Evolutionary conservation across 2,113 vertebrate species (phyloP).

Genomic region (Leucopsar rothschildi): DNA sequence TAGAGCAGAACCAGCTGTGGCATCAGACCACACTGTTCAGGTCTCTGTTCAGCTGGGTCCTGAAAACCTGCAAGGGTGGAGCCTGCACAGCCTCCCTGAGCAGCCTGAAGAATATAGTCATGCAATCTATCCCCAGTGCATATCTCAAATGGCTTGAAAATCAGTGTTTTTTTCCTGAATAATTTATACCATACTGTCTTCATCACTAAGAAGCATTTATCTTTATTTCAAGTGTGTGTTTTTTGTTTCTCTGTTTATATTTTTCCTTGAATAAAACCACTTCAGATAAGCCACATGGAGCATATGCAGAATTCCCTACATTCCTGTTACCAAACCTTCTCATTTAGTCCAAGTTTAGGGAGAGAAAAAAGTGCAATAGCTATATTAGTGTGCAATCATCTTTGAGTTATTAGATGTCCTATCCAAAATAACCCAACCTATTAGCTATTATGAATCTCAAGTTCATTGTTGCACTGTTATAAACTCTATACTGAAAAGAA

Average conservation of each 20-base stretch:
- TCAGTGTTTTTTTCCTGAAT: background rate
- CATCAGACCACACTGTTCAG: background rate
- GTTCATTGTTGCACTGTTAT: background rate
- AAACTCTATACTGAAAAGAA: background rate
- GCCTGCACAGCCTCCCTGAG: background rate
- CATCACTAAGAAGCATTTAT: background rate
- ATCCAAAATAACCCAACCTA: background rate
- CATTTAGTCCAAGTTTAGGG: background rate
- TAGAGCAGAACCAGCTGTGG: background rate
- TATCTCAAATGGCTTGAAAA: background rate
- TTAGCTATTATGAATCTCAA: background rate
- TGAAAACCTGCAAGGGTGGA: background rate
- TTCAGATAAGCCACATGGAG: background rate
- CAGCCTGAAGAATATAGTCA: background rate
- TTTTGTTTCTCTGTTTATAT: background rate
- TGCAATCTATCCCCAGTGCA: background rate
- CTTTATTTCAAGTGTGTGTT: background rate
- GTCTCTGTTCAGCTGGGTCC: background rate
- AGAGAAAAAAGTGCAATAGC: background rate
- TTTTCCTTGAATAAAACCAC: background rate
- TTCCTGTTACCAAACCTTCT: background rate
- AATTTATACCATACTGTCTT: background rate
- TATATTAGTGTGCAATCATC: background rate
- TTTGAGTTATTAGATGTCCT: background rate
- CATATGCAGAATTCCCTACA: background rate